Evolutionary conservation across 64 coral and sea anemone genomes (phyloP), one percentile per base, ranked within the genome.

Genomic region (Pachyseris speciosa): DNA sequence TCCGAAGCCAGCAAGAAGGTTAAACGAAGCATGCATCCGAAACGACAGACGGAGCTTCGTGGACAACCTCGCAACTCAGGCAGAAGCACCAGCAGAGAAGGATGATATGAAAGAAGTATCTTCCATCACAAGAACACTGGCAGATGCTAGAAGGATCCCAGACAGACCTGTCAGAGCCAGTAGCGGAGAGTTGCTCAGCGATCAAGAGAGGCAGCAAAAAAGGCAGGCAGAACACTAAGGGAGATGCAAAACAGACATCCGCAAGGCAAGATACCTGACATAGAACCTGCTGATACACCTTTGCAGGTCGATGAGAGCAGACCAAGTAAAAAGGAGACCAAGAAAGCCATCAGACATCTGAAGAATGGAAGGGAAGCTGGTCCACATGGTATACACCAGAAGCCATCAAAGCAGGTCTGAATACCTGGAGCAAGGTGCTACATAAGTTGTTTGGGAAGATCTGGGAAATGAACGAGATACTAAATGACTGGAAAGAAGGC

Each of bases 281-380:
- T n/a, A n/a, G n/a, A n/a, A n/a, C n/a, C n/a, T n/a, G n/a, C n/a
- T n/a, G n/a, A n/a, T n/a, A n/a, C n/a, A n/a, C n/a, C n/a, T n/a
- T n/a, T n/a, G n/a, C n/a, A n/a, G n/a, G n/a, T n/a, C n/a, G n/a
- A n/a, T n/a, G n/a, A n/a, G n/a, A n/a, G n/a, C n/a, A n/a, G 27
- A 24, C 83, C 68, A 31, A 60, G 44, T 32, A 88, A 29, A 29
- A 16, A 22, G 7, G 60, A 86, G 30, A 69, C 68, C 24, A 19
- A 17, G 4, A 25, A 28, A 9, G 50, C 41, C 19, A 71, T 86
- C 12, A 4, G n/a, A n/a, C 9, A 20, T 6, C n/a, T 88, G 33
- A 88, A 77, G 37, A 75, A 88, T 43, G 86, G 72, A 4, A 88
- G 61, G 29, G 86, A 51, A 64, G 86, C 70, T 13, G 72, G 86